Percentiles rank a stretch among this genome's conserved stretches.
phyloP scores from a whole-genome alignment of 1,140 invertebrate genomes.

The Zaprionus nigranus region DNA sequence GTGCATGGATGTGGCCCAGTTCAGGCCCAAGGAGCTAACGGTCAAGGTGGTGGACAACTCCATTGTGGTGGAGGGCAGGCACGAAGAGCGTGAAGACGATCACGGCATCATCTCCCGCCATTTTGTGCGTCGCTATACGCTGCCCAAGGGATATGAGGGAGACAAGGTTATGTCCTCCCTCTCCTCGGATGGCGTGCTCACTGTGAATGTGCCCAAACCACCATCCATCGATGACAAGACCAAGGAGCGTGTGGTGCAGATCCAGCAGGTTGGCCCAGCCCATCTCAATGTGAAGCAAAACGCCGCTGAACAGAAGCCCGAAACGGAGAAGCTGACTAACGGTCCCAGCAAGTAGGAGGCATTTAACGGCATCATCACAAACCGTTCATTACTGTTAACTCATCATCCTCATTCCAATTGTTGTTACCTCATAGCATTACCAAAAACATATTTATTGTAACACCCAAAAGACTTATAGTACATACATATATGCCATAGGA shows the following conservation, averaged over 20 bases:
- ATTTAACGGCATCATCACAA: not conserved
- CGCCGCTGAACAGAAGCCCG: not conserved
- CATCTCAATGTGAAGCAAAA: conserved; percentile 81
- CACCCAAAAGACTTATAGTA: conserved; percentile 15
- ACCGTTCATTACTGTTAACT: not conserved
- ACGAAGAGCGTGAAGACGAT: conserved; percentile 90
- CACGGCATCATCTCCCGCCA: conserved; percentile 90
- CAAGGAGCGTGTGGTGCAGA: conserved; percentile 84
- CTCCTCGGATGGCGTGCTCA: conserved; percentile 91
- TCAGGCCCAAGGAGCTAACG: conserved; percentile 92
- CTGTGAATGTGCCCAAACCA: conserved; percentile 87
- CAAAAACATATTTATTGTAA: conserved; percentile 15
- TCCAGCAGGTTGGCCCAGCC: conserved; percentile 84
- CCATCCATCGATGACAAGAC: conserved; percentile 81
- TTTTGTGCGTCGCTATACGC: conserved; percentile 89
- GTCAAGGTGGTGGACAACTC: conserved; percentile 91
- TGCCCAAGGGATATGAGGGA: conserved; percentile 88
- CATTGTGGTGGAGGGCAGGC: conserved; percentile 89
- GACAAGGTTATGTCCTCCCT: conserved; percentile 88
- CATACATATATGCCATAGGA: conserved; percentile 9
- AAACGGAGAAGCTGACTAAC: conserved; percentile 5
- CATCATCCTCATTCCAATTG: conserved; percentile 1
- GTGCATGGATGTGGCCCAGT: conserved; percentile 93
- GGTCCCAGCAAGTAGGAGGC: not conserved
- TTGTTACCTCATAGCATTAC: conserved; percentile 11